Base-by-base conservation (phyloP, 2,888 invertebrate species). In the Xestia c-nigrum region DNA sequence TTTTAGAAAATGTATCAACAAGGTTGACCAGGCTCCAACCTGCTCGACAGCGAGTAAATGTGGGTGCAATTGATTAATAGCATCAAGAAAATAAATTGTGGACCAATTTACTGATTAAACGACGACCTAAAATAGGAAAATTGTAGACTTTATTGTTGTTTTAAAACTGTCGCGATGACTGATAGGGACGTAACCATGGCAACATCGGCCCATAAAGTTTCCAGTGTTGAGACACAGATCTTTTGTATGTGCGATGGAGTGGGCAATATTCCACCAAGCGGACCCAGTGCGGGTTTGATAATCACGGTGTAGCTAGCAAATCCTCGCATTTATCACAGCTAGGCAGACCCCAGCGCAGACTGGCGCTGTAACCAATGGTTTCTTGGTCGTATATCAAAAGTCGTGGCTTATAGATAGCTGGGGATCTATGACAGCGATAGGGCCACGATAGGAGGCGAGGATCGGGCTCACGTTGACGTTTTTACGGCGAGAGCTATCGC, bases 401-500 rank as follows among this genome's bases (percentile, higher is more conserved):
- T 73, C 85, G 83, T 85, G 85, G 83, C 85, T 84, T 84, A 89
- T 88, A 91, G 88, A 89, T 86, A 87, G 85, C 87, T 87, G 83
- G 84, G 88, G 87, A 89, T 90, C 88, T 89, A 86, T 85, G 85
- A 86, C 86, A 57, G 78, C 72, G 91, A 91, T 91, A 91, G 88
- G 87, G 86, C 84, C 78, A 87, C 90, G 93, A 93, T 93, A 93
- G 91, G 90, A 81, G 68, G 81, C 90, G 89, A 89, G 88, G 89
- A 88, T 87, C 89, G 90, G 87, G 90, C 90, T 88, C 89, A 91
- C 92, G 94, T 91, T 94, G 95, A 95, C 95, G 93, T 94, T 94
- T 96, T 96, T 95, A 96, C 92, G 90, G 93, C 92, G 75, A 83
- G 84, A 92, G 94, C 94, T 95, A 95, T 93, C 92, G 90, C 85